phyloP scores from a whole-genome alignment of 2,888 invertebrate genomes.

The Mayetiola destructor region DNA sequence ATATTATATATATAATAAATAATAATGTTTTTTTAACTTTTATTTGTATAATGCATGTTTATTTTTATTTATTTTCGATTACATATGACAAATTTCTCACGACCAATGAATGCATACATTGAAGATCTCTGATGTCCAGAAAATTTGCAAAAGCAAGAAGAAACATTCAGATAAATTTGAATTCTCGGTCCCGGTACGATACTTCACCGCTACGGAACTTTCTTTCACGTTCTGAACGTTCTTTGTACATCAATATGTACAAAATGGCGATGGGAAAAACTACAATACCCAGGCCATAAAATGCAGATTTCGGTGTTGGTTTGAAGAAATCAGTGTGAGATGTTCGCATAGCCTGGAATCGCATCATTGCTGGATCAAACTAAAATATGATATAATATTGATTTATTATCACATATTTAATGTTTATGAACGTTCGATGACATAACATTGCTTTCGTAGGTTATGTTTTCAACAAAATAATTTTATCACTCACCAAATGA shows the following conservation, averaged over 20 bases:
- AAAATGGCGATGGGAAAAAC: slow-evolving; percentile 42
- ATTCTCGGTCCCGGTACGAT: slow-evolving; percentile 55
- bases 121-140: background rate
- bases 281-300: slow-evolving; percentile 38
- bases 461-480: slow-evolving; percentile 19
- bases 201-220: slow-evolving; percentile 54
- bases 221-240: slow-evolving; percentile 41
- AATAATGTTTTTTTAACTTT: too few species aligned
- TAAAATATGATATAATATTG: slow-evolving; percentile 34
- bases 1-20: too few species aligned
- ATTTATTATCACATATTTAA: slow-evolving; percentile 2
- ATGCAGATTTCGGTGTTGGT: slow-evolving; percentile 43
- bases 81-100: slow-evolving; percentile 14
- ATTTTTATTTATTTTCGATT: slow-evolving; percentile 9
- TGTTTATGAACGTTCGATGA: slow-evolving; percentile 24
- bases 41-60: too few species aligned
- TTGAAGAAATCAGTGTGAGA: slow-evolving; percentile 50
- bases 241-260: slow-evolving; percentile 39
- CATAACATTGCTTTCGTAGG: slow-evolving; percentile 25
- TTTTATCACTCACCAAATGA: slow-evolving; percentile 48
- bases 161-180: slow-evolving; percentile 46
- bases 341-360: slow-evolving; percentile 56
- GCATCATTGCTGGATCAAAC: slow-evolving; percentile 69
- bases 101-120: background rate
- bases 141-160: background rate